These are phyloP conservation scores for Fukomys damarensis DNA, from an alignment of 2,113 vertebrate species.

Conservation along the genomic window DNA sequence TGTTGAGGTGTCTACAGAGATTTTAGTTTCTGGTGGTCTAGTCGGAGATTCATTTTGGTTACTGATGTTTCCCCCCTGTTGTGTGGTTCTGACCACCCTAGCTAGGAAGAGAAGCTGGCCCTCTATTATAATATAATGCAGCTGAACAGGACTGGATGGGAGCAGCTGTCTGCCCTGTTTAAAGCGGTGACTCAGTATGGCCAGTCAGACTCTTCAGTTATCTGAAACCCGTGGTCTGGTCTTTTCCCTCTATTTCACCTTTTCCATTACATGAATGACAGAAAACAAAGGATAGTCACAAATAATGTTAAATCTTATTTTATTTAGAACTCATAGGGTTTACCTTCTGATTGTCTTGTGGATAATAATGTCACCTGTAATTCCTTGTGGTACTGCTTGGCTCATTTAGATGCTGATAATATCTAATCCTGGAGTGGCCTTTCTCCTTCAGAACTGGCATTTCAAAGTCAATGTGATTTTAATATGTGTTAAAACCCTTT, in stretches of 20 bases:
- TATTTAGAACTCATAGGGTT: slow-evolving; percentile 39
- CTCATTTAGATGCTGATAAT: slow-evolving; percentile 63
- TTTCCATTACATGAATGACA: slow-evolving; percentile 64
- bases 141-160: background rate
- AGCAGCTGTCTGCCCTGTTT: slow-evolving; percentile 32
- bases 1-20: background rate
- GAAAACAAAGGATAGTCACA: background rate
- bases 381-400: background rate
- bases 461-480: slow-evolving; percentile 70
- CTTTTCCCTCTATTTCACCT: slow-evolving; percentile 44
- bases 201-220: background rate
- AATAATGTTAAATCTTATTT: slow-evolving; percentile 31
- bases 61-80: background rate
- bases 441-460: slow-evolving; percentile 57
- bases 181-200: slow-evolving; percentile 36
- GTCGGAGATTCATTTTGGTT: background rate
- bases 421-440: slow-evolving; percentile 29
- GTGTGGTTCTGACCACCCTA: background rate
- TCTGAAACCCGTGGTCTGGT: background rate
- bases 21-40: background rate
- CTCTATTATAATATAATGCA: slow-evolving; percentile 17
- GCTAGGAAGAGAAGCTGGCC: background rate
- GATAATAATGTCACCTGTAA: slow-evolving; percentile 60
- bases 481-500: slow-evolving; percentile 53
- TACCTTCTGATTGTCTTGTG: slow-evolving; percentile 54